Percentiles rank a stretch among this genome's conserved stretches.
These are phyloP conservation scores for Anthonomus grandis DNA, from an alignment of 1,140 invertebrate species.

Conservation along the genomic window DNA sequence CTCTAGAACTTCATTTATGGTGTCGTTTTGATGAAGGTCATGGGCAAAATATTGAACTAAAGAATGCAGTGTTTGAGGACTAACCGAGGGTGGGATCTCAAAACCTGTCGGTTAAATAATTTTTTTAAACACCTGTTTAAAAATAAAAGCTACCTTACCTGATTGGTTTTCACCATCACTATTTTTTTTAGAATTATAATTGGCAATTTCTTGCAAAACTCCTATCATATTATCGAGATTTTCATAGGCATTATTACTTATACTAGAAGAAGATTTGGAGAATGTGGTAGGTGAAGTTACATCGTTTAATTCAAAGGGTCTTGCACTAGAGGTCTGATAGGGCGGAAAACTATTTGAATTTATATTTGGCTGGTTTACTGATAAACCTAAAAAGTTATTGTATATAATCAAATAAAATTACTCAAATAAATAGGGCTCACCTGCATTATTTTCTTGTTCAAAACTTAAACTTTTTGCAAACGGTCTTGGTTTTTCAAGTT, in stretches of 20 bases:
- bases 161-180: background rate
- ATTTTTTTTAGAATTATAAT: constrained; percentile 12
- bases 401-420: constrained; percentile 1
- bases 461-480: constrained; percentile 12
- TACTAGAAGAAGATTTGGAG: constrained; percentile 20
- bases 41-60: constrained; percentile 74
- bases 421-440: background rate
- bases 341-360: constrained; percentile 18
- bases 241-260: constrained; percentile 28
- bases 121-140: too few species aligned
- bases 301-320: constrained; percentile 35
- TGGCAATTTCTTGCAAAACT: constrained; percentile 37
- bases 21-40: constrained; percentile 60
- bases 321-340: constrained; percentile 41
- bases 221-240: constrained; percentile 43
- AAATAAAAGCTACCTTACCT: background rate
- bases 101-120: constrained; percentile 44
- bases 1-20: constrained; percentile 42
- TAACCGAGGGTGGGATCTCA: constrained; percentile 64
- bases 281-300: constrained; percentile 18
- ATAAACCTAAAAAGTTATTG: background rate
- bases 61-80: constrained; percentile 71
- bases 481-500: constrained; percentile 37
- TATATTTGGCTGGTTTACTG: background rate
- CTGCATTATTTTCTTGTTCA: background rate